Evolutionary conservation across 1,140 invertebrate genomes (phyloP), one percentile per base, ranked within the genome.

Genomic region (Drosophila orena): DNA sequence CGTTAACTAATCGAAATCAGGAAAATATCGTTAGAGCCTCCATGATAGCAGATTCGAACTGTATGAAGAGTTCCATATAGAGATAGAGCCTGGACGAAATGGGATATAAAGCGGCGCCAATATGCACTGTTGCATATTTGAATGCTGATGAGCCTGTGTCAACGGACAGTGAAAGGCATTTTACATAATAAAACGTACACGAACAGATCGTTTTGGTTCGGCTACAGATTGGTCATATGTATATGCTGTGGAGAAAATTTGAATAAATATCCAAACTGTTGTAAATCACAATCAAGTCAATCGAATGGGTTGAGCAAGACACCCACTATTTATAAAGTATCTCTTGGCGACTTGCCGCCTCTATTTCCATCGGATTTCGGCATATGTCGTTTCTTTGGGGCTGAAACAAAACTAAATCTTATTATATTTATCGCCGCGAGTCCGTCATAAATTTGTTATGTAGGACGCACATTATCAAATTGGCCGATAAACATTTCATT

Each of bases 261-360:
- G 72, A 90, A 84, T 80, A 84, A 84, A 89, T 89, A 84, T 84
- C 68, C 79, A 73, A 77, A 75, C 73, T 74, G 85, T 73, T 84
- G 84, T 89, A 89, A 89, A 89, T 89, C 84, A 89, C 84, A 89
- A 89, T 89, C 84, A 89, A 89, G 79, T 80, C 77, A 84, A 89
- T 84, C 79, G 80, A 89, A 86, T 47, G 52, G 73, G 56, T 37
- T 59, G 72, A 56, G 57, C 71, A 58, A 70, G 79, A 89, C 84
- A 85, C 84, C 84, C 84, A 89, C 84, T 89, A 89, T 89, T 89
- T 79, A 77, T 89, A 89, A 72, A 70, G 49, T 71, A 70, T 71
- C 35, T 56, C 34, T 52, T 47, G 56, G 56, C 79, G 64, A 79
- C 60, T 61, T 62, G 59, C 79, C 81, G 81, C 77, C 80, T 47